These are phyloP conservation scores for Acanthaster planci DNA, from an alignment of 35 echinoderm and acorn worm species.

Conservation along the genomic window DNA sequence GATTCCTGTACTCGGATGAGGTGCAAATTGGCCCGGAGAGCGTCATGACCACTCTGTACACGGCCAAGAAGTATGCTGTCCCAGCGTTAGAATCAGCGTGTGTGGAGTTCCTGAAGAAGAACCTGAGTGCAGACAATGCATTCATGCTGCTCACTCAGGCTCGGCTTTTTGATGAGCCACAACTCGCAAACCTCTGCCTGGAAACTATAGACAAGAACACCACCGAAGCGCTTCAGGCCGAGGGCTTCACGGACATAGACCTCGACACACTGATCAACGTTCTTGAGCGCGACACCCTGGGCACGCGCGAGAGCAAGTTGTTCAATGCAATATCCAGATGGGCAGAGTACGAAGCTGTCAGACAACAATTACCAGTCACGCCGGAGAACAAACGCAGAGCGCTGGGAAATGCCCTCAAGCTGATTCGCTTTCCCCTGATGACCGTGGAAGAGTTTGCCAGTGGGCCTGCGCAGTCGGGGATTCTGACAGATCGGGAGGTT, in stretches of 20 bases:
- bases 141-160: constrained; percentile 96
- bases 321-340: constrained; percentile 85
- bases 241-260: constrained; percentile 98
- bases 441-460: constrained; percentile 98
- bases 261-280: constrained; percentile 86
- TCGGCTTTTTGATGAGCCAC: constrained; percentile 93
- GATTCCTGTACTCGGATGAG: constrained; percentile 95
- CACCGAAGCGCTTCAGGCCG: constrained; percentile 74
- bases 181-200: constrained; percentile 90
- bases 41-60: constrained; percentile 97
- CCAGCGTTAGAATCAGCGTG: constrained; percentile 94
- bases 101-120: constrained; percentile 97
- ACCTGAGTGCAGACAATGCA: constrained; percentile 88
- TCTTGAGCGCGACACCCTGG: constrained; percentile 89
- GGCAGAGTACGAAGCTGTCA: constrained; percentile 78
- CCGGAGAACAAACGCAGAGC: constrained; percentile 86
- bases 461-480: constrained; percentile 83
- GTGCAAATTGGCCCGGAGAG: constrained; percentile 92
- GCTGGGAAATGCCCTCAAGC: constrained; percentile 74
- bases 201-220: constrained; percentile 99
- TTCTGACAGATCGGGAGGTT: constrained; percentile 91
- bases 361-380: constrained; percentile 69
- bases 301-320: constrained; percentile 89
- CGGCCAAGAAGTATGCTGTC: constrained; percentile 94
- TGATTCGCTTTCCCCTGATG: constrained; percentile 96